A percentile compares a stretch with the other conserved stretches of the same genome.
Conservation (phyloP, 2,797 vertebrate species). For the Scyliorhinus canicula region DNA sequence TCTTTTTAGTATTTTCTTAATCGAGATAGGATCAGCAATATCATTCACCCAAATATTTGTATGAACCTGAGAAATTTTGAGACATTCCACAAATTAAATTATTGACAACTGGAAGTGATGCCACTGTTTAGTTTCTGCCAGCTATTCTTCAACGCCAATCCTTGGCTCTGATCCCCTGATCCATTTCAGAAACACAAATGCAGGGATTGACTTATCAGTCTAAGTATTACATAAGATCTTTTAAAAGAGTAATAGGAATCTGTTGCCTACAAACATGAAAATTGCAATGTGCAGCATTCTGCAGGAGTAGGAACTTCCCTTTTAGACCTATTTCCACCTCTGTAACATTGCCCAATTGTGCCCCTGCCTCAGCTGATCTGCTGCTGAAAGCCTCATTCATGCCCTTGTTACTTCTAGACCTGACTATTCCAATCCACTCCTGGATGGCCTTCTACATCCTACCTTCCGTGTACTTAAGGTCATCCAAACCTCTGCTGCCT, state of each 20-base stretch:
- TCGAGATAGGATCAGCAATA: neutral
- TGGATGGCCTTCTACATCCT: too few relatives aligned
- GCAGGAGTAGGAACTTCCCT: neutral
- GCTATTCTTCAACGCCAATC: neutral
- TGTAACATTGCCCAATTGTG: too few relatives aligned
- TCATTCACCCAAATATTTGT: neutral
- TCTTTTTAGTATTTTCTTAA: neutral
- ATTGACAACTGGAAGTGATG: neutral
- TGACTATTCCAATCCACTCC: too few relatives aligned
- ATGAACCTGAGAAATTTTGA: neutral
- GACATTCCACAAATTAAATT: neutral
- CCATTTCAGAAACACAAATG: neutral
- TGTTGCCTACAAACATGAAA: neutral
- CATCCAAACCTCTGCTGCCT: too few relatives aligned
- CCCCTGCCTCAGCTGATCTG: too few relatives aligned
- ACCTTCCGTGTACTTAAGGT: too few relatives aligned
- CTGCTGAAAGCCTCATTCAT: too few relatives aligned
- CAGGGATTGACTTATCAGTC: neutral
- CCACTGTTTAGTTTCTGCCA: neutral
- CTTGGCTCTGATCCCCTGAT: neutral
- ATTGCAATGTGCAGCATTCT: neutral
- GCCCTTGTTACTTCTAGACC: too few relatives aligned
- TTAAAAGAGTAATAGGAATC: neutral
- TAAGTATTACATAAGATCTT: neutral
- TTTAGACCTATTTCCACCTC: neutral